phyloP scores from a whole-genome alignment of 2,888 invertebrate species.

The Ferdinandea cuprea region DNA sequence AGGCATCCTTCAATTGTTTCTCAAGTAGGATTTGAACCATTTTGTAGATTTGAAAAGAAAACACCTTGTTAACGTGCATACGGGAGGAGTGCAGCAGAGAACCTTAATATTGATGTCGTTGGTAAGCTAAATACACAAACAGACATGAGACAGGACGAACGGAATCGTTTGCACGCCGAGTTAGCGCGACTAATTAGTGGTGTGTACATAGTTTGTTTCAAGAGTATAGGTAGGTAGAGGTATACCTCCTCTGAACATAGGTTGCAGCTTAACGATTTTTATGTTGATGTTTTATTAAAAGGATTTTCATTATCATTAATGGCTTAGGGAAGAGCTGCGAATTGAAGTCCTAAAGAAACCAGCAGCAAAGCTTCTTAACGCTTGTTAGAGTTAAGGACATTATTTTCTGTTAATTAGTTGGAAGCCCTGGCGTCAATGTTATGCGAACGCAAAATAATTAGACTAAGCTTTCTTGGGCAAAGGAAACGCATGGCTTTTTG shows the following conservation, averaged over 20 bases:
- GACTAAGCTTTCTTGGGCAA: background rate
- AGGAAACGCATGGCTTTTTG: too few relatives aligned
- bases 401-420: background rate
- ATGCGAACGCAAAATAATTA: background rate
- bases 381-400: background rate
- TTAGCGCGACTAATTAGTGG: constrained; percentile 33
- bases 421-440: background rate
- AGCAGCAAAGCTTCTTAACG: background rate
- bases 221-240: too few relatives aligned
- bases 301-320: constrained; percentile 7
- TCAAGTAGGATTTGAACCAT: constrained; percentile 44
- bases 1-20: constrained; percentile 50
- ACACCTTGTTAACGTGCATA: constrained; percentile 35
- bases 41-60: constrained; percentile 49
- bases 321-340: background rate
- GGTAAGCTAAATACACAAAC: background rate
- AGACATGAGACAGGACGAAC: background rate
- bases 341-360: background rate
- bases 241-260: background rate
- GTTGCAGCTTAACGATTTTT: constrained; percentile 6
- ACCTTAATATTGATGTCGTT: background rate
- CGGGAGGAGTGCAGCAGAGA: background rate
- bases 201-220: background rate
- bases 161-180: constrained; percentile 4
- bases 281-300: background rate